These are phyloP conservation scores for Abrostola tripartita DNA, from an alignment of 2,888 invertebrate species.

Conservation along the genomic window DNA sequence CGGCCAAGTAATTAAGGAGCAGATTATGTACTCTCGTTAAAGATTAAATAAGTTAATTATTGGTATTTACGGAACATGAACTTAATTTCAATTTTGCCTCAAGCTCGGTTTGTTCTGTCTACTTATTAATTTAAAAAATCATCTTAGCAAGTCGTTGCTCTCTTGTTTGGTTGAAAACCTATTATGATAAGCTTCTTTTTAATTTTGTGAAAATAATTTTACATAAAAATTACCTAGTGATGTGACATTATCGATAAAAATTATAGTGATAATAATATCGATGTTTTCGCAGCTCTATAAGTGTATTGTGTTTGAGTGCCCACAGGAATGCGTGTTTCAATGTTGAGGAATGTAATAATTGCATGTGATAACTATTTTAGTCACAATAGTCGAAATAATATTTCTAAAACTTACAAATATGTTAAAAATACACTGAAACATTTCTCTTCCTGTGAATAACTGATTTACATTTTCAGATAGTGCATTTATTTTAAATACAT, in stretches of 20 bases:
- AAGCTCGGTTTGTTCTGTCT: too few species aligned
- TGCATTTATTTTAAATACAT: slow-evolving; percentile 21
- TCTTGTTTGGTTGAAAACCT: too few species aligned
- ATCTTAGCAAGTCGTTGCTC: too few species aligned
- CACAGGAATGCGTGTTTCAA: slow-evolving; percentile 85
- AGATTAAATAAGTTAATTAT: too few species aligned
- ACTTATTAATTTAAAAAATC: too few species aligned
- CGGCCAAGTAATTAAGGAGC: too few species aligned
- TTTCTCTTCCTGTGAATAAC: slow-evolving; percentile 82
- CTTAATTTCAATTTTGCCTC: too few species aligned
- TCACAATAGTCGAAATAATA: slow-evolving; percentile 53
- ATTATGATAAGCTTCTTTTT: too few species aligned
- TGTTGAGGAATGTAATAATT: slow-evolving; percentile 82
- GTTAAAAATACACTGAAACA: slow-evolving; percentile 56
- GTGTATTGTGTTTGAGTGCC: slow-evolving; percentile 82
- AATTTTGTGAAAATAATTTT: too few species aligned
- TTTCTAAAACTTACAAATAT: slow-evolving; percentile 26
- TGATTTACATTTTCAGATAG: slow-evolving; percentile 64
- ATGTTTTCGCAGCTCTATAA: slow-evolving; percentile 70
- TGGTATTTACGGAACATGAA: too few species aligned
- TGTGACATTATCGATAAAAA: slow-evolving; percentile 16
- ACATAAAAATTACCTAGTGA: slow-evolving; percentile 5
- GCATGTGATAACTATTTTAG: slow-evolving; percentile 72
- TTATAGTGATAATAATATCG: slow-evolving; percentile 52
- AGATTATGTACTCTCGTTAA: too few species aligned